Evolutionary conservation across 2,797 vertebrate species (phyloP), one percentile per base, ranked within the genome.

Genomic region (Lutjanus campechanus): DNA sequence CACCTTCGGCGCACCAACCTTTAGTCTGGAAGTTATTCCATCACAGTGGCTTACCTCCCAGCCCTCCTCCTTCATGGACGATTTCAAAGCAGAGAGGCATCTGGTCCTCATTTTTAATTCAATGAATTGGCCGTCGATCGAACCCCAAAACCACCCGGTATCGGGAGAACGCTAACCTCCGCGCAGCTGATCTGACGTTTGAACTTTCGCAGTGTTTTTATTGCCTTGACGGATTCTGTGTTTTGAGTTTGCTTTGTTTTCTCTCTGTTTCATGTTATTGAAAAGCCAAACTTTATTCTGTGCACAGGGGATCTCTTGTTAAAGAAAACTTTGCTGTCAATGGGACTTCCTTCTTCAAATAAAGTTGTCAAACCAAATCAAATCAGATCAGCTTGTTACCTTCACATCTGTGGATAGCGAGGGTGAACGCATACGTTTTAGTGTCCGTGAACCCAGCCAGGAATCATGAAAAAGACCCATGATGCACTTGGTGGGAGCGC

Each of bases 41-140:
- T 50, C 70, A 1, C 66, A 5, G 44, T 12, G 25, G 64, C 15
- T 69, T 1, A 43, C 82, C 69, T 73, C 76, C 56, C 68, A 20
- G 66, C 25, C 36, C 13, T 58, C 67, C 36, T 25, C 50, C 41
- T 78, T 63, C 8, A 56, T 40, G 76, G 68, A 41, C 2, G 0
- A 8, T 82, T 81, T 73, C 63, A 76, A 77, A 83, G 67, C 73
- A 11, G 13, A 43, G 22, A 66, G 15, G 54, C 90, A 91, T 76
- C 41, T 88, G 86, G 74, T 89, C 80, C 47, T 66, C 68, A 76
- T 90, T 89, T 86, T 51, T 72, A 47, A 84, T 67, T 73, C 70
- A 76, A 49, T 40, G 40, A 63, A 63, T 65, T 85, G 77, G 71
- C 69, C 17, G 51, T 8, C 4, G 64, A 76, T 83, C 41, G 67